Evolutionary conservation across 2,797 vertebrate species (phyloP).

Genomic region (Pyrocephalus nanus): DNA sequence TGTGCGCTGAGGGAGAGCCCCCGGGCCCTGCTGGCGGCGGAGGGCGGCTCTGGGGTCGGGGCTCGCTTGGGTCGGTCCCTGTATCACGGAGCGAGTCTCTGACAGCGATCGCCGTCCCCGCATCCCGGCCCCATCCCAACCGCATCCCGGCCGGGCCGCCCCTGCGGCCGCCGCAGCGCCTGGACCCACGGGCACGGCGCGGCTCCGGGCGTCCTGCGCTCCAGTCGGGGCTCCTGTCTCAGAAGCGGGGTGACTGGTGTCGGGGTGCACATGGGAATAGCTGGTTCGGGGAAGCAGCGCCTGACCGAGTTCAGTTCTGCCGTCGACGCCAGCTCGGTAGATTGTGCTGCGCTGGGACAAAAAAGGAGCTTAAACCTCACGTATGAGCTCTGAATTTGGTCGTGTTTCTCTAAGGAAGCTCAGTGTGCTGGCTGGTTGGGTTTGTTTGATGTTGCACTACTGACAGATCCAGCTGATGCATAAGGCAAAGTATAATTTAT

Average conservation of each 20-base stretch:
- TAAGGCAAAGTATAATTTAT: neutral
- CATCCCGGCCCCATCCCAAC: neutral
- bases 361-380: neutral
- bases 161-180: neutral
- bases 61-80: neutral
- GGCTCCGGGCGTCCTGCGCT: neutral
- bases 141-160: neutral
- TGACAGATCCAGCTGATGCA: rapidly evolving
- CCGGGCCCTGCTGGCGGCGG: neutral
- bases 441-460: neutral
- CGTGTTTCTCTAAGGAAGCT: neutral
- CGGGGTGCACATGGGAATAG: neutral
- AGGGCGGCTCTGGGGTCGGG: neutral
- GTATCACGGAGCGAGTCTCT: neutral
- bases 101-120: neutral
- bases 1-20: neutral
- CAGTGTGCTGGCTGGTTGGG: rapidly evolving
- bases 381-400: neutral
- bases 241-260: neutral
- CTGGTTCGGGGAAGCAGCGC: neutral
- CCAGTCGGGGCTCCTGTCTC: neutral
- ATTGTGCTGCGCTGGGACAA: neutral
- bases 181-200: neutral
- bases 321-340: neutral
- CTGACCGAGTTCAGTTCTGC: neutral